Conservation (phyloP, 1,140 invertebrate species). For the Lasioglossum albipes region DNA sequence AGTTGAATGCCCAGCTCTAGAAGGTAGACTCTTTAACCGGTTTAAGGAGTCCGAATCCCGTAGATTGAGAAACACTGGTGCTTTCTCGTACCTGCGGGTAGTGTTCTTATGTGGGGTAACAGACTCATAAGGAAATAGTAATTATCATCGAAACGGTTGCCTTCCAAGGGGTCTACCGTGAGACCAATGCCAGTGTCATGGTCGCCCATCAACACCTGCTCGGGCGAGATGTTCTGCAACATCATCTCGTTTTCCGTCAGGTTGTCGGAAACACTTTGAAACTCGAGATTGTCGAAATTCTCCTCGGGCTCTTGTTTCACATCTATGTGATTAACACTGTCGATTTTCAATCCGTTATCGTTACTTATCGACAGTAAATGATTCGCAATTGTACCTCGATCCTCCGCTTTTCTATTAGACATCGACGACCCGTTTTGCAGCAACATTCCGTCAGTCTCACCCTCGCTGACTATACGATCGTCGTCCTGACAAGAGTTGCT, state of each 20-base stretch:
- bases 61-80: constrained; percentile 67
- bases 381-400: constrained; percentile 61
- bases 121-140: constrained; percentile 78
- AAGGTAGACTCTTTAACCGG: background rate
- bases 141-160: constrained; percentile 74
- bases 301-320: constrained; percentile 74
- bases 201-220: constrained; percentile 74
- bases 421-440: constrained; percentile 48
- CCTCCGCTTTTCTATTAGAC: constrained; percentile 55
- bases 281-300: constrained; percentile 70
- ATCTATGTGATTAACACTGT: constrained; percentile 56
- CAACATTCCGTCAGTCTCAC: constrained; percentile 51
- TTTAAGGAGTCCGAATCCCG: background rate
- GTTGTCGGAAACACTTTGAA: constrained; percentile 68
- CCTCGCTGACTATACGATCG: constrained; percentile 61
- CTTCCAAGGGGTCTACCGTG: constrained; percentile 68
- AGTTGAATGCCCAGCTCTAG: no score
- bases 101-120: constrained; percentile 73
- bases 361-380: constrained; percentile 59
- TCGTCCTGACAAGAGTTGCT: constrained; percentile 54
- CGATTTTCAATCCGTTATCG: constrained; percentile 59
- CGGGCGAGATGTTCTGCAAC: constrained; percentile 75
- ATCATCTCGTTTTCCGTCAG: constrained; percentile 74
- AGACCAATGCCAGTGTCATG: constrained; percentile 65
- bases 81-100: constrained; percentile 73